Evolutionary conservation across 35 echinoderm and acorn worm species (phyloP).

Genomic region (Apostichopus parvimensis): DNA sequence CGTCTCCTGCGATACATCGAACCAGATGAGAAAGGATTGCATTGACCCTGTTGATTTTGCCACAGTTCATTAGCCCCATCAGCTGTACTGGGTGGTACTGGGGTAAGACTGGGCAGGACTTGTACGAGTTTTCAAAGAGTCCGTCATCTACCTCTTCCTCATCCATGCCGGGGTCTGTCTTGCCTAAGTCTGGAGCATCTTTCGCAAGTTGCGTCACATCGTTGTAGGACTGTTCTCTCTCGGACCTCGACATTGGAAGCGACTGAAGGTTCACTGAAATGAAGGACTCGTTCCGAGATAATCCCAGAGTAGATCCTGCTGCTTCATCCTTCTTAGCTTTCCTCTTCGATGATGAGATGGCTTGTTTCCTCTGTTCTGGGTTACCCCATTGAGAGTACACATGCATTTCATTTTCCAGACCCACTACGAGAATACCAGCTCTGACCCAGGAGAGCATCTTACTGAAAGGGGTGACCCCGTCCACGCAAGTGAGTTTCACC

Average conservation of each 20-base stretch:
- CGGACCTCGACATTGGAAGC: slow-evolving; percentile 80
- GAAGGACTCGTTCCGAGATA: slow-evolving; percentile 43
- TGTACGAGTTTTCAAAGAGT: slow-evolving; percentile 86
- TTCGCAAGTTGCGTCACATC: slow-evolving; percentile 75
- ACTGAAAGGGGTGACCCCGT: slow-evolving; percentile 83
- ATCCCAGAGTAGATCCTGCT: neutral
- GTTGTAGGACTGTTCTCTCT: slow-evolving; percentile 88
- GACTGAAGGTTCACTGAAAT: slow-evolving; percentile 80
- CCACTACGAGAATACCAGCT: slow-evolving; percentile 89
- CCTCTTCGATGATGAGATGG: slow-evolving; percentile 10
- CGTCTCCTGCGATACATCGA: slow-evolving; percentile 93
- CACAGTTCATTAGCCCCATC: slow-evolving; percentile 95
- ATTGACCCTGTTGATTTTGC: slow-evolving; percentile 90
- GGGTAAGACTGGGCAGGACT: slow-evolving; percentile 81
- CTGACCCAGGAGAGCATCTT: slow-evolving; percentile 99
- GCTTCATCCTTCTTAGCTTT: neutral
- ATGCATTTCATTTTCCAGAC: slow-evolving; percentile 97
- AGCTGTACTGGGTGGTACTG: slow-evolving; percentile 96
- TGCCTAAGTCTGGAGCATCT: slow-evolving; percentile 49
- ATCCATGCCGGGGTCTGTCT: neutral
- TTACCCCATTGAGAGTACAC: slow-evolving; percentile 93
- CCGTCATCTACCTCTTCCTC: slow-evolving; percentile 65
- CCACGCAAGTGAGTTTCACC: slow-evolving; percentile 70
- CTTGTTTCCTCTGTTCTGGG: neutral
- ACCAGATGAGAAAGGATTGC: slow-evolving; percentile 95